Percentiles rank a stretch among this genome's conserved stretches.
Conservation (phyloP, 2,113 vertebrate species). For the Suricata suricatta region DNA sequence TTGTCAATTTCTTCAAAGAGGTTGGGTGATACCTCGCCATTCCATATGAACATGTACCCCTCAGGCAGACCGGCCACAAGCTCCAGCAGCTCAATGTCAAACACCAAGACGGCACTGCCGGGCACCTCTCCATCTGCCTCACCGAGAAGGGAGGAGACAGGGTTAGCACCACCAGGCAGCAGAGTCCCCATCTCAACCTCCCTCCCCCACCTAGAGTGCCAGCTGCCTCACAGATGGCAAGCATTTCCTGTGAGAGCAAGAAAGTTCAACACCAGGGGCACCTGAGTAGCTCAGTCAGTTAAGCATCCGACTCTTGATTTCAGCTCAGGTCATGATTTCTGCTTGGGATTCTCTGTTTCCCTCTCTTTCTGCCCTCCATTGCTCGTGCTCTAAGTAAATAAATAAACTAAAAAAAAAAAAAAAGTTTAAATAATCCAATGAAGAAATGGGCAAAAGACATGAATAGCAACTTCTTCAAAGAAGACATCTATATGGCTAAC, state of each 20-base stretch:
- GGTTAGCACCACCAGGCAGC: accelerated
- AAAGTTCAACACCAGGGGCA: background rate
- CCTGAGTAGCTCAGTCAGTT: no score
- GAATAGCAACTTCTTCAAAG: no score
- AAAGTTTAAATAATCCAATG: no score
- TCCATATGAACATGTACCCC: conserved; percentile 99
- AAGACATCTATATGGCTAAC: no score
- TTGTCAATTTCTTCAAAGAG: conserved; percentile 96
- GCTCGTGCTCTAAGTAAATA: no score
- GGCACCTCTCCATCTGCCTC: conserved; percentile 94
- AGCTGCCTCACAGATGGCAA: background rate
- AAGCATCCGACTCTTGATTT: no score
- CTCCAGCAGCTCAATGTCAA: conserved; percentile 93
- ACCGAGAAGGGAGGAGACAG: background rate
- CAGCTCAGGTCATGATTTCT: no score
- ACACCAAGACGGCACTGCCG: conserved; percentile 95
- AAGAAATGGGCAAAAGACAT: no score
- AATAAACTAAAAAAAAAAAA: no score
- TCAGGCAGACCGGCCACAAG: conserved; percentile 96
- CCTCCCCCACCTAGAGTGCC: no score
- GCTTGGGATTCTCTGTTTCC: no score
- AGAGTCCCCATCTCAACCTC: accelerated
- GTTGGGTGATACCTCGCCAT: conserved; percentile 91
- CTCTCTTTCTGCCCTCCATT: no score
- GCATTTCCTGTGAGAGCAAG: background rate